A percentile compares a stretch with the other conserved stretches of the same genome.
These are phyloP conservation scores for Psylliodes chrysocephalus DNA, from an alignment of 2,888 invertebrate species.

Conservation along the genomic window DNA sequence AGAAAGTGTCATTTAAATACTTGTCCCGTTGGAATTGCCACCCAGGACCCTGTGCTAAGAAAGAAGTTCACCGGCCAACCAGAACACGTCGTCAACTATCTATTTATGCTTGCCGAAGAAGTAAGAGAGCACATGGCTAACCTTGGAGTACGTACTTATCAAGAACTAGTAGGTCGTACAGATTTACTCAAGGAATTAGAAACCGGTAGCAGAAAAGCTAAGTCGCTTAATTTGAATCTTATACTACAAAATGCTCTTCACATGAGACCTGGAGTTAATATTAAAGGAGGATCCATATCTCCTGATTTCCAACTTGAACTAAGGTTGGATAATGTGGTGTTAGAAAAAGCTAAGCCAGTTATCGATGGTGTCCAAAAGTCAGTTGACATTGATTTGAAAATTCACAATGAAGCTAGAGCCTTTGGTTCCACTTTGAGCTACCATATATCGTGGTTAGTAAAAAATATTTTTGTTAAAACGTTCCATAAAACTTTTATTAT, in stretches of 20 bases:
- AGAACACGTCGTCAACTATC: conserved; percentile 96
- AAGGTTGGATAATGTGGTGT: conserved; percentile 81
- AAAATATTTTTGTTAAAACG: neutral
- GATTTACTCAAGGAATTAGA: conserved; percentile 85
- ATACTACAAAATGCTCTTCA: conserved; percentile 90
- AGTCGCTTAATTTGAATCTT: conserved; percentile 83
- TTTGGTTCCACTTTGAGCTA: conserved; percentile 95
- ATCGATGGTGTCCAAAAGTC: conserved; percentile 77
- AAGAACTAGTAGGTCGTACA: conserved; percentile 90
- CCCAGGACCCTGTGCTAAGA: conserved; percentile 94
- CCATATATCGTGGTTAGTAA: conserved; percentile 87
- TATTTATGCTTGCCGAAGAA: conserved; percentile 98
- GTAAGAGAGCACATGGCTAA: conserved; percentile 91
- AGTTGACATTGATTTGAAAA: conserved; percentile 79
- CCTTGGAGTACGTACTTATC: conserved; percentile 73
- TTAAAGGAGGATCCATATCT: conserved; percentile 82
- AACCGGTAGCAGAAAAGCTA: conserved; percentile 79
- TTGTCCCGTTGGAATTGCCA: conserved; percentile 98
- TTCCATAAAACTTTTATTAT: neutral
- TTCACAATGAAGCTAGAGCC: conserved; percentile 91
- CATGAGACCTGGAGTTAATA: conserved; percentile 90
- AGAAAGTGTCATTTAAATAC: conserved; percentile 99
- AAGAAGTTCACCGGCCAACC: conserved; percentile 98
- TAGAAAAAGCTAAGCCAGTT: conserved; percentile 78
- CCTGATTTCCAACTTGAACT: conserved; percentile 91